These are phyloP conservation scores for Gortyna flavago DNA, from an alignment of 2,888 invertebrate species.

Conservation along the genomic window DNA sequence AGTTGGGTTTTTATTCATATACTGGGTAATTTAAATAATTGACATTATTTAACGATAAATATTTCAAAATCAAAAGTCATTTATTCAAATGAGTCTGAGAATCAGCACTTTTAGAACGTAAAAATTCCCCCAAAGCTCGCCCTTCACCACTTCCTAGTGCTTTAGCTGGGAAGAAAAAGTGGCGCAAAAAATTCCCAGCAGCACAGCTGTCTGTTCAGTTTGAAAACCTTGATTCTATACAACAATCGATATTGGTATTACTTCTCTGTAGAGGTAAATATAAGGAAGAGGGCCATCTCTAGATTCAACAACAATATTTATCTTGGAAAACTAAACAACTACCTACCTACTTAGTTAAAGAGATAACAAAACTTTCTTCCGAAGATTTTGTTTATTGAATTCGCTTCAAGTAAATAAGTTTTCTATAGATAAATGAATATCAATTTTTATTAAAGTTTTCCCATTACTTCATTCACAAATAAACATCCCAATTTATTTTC, in stretches of 20 bases:
- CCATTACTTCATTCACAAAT: constrained; percentile 1
- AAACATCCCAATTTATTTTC: neutral
- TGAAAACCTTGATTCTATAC: neutral
- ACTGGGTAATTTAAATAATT: too few species aligned
- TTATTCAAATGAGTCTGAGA: neutral
- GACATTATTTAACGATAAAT: too few species aligned
- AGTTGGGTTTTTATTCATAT: too few species aligned
- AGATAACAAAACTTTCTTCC: neutral
- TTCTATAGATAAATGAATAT: neutral
- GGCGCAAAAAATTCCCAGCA: neutral
- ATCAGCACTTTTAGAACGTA: neutral
- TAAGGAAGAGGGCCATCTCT: neutral
- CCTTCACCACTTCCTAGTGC: neutral
- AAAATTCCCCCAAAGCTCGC: neutral
- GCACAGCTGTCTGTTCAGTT: neutral
- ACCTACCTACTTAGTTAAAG: neutral
- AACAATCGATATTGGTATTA: neutral
- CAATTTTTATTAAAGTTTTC: neutral
- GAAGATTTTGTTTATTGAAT: constrained; percentile 1
- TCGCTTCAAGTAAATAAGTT: neutral
- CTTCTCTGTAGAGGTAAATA: neutral
- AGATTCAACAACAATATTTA: neutral
- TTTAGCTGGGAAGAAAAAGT: neutral
- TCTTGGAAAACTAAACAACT: neutral
- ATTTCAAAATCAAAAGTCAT: too few species aligned